Base-by-base conservation (phyloP, 1,140 invertebrate genomes). In the Phortica variegata region DNA sequence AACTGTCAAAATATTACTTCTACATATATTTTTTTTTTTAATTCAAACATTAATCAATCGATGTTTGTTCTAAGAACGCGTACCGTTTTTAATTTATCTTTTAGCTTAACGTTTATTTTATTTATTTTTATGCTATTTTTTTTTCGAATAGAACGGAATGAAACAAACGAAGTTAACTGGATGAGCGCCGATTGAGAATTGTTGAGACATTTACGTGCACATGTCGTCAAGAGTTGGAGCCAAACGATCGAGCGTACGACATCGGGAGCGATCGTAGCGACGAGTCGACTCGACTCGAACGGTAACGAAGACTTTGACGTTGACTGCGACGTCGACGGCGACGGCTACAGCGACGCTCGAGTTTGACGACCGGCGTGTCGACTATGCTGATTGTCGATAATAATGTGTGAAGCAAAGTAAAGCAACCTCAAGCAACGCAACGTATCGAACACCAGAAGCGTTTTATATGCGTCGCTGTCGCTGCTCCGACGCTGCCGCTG, bases 131-230 rank as follows among this genome's bases (percentile, higher is more conserved):
- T n/a, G 23, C 5, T 10, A 26, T 6, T 36, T 36, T 13, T 16
- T 36, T 36, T 36, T 10, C 18, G 20, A 32, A 16, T 9, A 39
- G 18, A 40, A 39, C 20, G 16, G n/a, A 34, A 13, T 39, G n/a
- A n/a, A n/a, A n/a, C n/a, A n/a, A n/a, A 10, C 34, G 45, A 43
- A 53, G 56, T 66, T 56, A 33, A 63, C 43, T 57, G 63, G 51
- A 52, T 62, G 62, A 66, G 49, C 57, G 63, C 50, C 54, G 54
- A 51, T 60, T 47, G 63, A 62, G 63, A 68, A 66, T 60, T 49
- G 41, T 32, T 39, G 31, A 43, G 23, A n/a, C 8, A 16, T 29
- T 6, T 29, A 7, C 20, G 32, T 33, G 36, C 52, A 36, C 41
- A 38, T 47, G 48, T 57, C 60, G 32, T 17, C 43, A 20, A 44